A percentile compares a stretch with the other conserved stretches of the same genome.
Conservation (phyloP, 2,113 vertebrate species). For the Peromyscus leucopus region DNA sequence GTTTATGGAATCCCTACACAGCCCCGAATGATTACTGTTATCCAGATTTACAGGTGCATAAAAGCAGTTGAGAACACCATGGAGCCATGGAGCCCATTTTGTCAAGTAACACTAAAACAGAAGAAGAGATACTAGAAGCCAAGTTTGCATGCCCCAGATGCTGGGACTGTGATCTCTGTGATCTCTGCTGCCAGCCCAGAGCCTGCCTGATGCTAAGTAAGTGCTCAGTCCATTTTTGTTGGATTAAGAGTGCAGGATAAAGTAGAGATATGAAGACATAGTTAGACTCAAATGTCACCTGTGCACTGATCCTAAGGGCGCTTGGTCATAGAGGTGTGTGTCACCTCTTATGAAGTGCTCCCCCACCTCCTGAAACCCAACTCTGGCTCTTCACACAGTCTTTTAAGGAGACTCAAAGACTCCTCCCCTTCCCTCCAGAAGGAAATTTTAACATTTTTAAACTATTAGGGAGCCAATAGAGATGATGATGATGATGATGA, state of each 20-base stretch:
- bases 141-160: background rate
- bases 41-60: background rate
- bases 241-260: background rate
- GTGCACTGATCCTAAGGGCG: background rate
- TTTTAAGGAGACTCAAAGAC: background rate
- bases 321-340: background rate
- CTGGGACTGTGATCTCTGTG: background rate
- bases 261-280: background rate
- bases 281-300: background rate
- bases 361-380: background rate
- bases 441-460: conserved; percentile 22
- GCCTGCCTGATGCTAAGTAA: background rate
- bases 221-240: background rate
- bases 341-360: background rate
- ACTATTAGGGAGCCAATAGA: background rate
- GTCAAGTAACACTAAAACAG: background rate
- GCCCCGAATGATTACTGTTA: background rate
- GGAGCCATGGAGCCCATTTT: background rate
- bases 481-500: background rate
- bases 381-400: background rate
- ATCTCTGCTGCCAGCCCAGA: background rate
- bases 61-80: background rate
- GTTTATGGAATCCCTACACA: background rate
- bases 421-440: background rate
- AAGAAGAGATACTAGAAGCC: background rate